A percentile compares a stretch with the other conserved stretches of the same genome.
These are phyloP conservation scores for Andrena bicolor DNA, from an alignment of 2,888 invertebrate species.

Conservation along the genomic window DNA sequence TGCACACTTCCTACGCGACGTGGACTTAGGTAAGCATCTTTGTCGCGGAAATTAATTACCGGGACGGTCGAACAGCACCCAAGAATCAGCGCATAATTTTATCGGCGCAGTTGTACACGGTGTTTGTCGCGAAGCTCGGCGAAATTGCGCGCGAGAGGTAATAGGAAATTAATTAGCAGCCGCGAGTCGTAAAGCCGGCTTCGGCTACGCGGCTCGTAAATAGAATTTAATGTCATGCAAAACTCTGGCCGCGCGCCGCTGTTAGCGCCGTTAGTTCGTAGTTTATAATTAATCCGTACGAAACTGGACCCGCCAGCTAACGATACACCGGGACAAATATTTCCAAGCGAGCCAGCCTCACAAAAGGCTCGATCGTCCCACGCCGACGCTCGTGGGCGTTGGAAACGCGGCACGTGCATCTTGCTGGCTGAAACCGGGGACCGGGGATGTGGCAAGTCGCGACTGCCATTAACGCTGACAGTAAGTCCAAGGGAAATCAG, in stretches of 20 bases:
- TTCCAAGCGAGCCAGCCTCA: background rate
- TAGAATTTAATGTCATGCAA: constrained; percentile 48
- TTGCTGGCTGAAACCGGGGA: background rate
- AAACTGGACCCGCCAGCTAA: constrained; percentile 16
- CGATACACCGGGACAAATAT: constrained; percentile 31
- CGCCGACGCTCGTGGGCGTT: background rate
- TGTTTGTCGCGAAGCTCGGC: background rate
- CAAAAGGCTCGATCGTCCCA: constrained; percentile 12
- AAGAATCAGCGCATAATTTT: background rate
- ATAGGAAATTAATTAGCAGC: constrained; percentile 52
- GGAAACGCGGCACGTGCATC: constrained; percentile 7
- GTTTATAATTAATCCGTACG: constrained; percentile 48
- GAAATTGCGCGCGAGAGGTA: constrained; percentile 30
- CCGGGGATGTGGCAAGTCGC: background rate
- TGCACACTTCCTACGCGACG: too few relatives aligned
- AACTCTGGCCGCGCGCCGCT: constrained; percentile 26
- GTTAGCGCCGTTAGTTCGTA: constrained; percentile 40
- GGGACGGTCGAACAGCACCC: background rate
- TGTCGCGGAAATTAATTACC: background rate
- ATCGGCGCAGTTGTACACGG: background rate
- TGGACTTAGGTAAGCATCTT: too few relatives aligned
- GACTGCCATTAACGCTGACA: background rate
- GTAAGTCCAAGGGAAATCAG: too few relatives aligned
- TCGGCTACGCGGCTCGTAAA: constrained; percentile 26
- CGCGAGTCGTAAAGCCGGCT: constrained; percentile 26